Percentiles rank a stretch among this genome's conserved stretches.
Conservation (phyloP, 2,888 invertebrate species). For the Bruchidius siliquastri region DNA sequence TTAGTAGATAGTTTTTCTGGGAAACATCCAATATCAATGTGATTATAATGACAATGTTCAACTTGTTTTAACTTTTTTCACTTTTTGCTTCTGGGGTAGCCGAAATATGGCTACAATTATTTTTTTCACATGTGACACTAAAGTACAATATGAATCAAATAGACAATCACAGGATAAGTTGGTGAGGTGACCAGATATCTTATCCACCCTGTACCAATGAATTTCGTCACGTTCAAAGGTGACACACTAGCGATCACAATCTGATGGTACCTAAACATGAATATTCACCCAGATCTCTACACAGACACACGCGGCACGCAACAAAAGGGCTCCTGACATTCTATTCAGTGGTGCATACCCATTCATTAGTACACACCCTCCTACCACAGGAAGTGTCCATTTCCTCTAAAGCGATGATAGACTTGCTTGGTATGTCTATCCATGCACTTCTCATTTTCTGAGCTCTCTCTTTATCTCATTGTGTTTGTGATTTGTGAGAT, state of each 20-base stretch:
- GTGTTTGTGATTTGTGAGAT: not conserved
- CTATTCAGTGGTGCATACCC: not conserved
- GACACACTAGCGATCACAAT: not conserved
- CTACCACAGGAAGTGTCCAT: not conserved
- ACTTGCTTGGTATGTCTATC: not conserved
- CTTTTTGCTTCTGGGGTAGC: too few relatives aligned
- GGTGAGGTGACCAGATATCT: too few relatives aligned
- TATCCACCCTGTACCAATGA: not conserved
- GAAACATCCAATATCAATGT: too few relatives aligned
- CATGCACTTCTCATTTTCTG: not conserved
- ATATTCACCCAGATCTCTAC: not conserved
- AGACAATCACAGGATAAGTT: too few relatives aligned
- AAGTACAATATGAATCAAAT: too few relatives aligned
- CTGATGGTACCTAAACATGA: not conserved
- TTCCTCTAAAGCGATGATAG: not conserved
- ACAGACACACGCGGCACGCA: not conserved
- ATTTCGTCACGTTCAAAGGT: not conserved
- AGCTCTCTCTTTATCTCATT: not conserved
- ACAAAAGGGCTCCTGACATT: not conserved
- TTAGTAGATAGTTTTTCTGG: too few relatives aligned
- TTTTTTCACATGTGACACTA: too few relatives aligned
- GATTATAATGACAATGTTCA: too few relatives aligned
- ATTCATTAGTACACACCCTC: not conserved
- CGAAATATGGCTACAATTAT: too few relatives aligned
- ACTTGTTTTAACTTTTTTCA: too few relatives aligned